phyloP scores from a whole-genome alignment of 2,113 vertebrate species.

The Manacus vitellinus region DNA sequence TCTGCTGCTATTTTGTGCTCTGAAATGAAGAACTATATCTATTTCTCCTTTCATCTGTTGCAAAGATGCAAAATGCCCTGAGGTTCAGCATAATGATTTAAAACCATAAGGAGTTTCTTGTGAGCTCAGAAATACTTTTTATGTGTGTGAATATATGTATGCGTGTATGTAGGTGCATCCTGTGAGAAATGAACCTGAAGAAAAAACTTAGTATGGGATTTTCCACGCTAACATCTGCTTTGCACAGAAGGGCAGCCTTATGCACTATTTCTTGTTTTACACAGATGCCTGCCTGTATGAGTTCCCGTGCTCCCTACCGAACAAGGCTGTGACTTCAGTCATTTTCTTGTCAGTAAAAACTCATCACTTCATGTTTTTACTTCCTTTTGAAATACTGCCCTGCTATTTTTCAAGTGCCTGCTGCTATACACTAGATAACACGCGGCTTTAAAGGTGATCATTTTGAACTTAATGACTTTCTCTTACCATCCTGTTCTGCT shows the following conservation, averaged over 20 bases:
- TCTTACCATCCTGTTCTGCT: background rate
- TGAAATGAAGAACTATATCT: background rate
- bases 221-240: background rate
- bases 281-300: background rate
- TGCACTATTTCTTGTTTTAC: background rate
- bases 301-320: background rate
- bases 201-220: background rate
- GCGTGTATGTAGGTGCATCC: background rate
- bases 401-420: background rate
- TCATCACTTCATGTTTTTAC: background rate
- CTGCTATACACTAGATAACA: background rate
- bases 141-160: background rate
- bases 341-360: background rate
- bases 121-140: background rate
- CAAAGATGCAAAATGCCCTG: background rate
- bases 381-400: background rate
- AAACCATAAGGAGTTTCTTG: background rate
- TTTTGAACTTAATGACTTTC: constrained; percentile 11
- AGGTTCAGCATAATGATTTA: background rate
- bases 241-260: background rate
- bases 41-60: background rate
- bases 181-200: background rate
- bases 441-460: background rate
- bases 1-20: background rate
- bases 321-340: background rate